phyloP scores from a whole-genome alignment of 2,113 vertebrate species.

The Fregetta grallaria region DNA sequence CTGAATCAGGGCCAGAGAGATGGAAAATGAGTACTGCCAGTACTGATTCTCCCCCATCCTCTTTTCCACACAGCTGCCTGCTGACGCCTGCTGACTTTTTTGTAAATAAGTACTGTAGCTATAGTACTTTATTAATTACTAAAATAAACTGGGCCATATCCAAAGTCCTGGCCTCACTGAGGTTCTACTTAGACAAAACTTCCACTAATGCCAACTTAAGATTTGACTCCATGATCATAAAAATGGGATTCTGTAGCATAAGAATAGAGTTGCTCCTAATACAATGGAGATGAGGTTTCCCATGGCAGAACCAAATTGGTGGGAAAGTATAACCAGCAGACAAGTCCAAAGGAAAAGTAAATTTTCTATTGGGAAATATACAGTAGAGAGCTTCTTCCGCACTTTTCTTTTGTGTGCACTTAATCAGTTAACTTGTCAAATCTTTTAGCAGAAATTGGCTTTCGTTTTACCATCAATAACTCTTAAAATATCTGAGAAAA shows the following conservation, averaged over 20 bases:
- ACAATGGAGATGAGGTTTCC: background rate
- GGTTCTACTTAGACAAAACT: background rate
- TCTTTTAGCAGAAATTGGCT: background rate
- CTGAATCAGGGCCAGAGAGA: conserved; percentile 60
- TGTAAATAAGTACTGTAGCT: conserved; percentile 26
- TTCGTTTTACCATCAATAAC: conserved; percentile 19
- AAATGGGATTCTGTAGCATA: background rate
- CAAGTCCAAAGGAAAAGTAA: conserved; percentile 5
- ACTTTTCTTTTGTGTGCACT: background rate
- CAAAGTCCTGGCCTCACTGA: background rate
- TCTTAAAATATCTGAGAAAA: background rate
- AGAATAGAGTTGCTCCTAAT: background rate
- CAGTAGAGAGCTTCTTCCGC: background rate
- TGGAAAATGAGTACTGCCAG: conserved; percentile 58
- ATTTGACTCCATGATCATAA: background rate
- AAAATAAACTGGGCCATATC: background rate
- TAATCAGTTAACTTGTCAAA: conserved; percentile 15
- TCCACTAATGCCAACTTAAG: background rate
- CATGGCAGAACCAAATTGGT: background rate
- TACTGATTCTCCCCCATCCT: conserved; percentile 40
- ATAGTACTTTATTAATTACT: conserved; percentile 36
- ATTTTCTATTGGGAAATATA: background rate
- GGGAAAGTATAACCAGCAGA: background rate
- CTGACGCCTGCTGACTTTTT: conserved; percentile 47
- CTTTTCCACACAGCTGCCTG: conserved; percentile 59